phyloP scores from a whole-genome alignment of 2,113 vertebrate genomes.

The Daboia siamensis region DNA sequence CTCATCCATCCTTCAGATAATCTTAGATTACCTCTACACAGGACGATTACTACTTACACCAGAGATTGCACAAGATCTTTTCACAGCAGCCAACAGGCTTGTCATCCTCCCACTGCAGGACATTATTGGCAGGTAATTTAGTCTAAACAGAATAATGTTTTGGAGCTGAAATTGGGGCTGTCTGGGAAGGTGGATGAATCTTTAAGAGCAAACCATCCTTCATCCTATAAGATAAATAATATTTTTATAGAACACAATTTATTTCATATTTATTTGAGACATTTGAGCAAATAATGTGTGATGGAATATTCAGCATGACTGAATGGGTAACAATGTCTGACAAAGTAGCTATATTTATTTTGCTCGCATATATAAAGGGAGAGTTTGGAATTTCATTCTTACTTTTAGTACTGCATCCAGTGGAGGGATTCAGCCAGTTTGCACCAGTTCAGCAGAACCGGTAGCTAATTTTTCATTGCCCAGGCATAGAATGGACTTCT shows the following conservation, averaged over 20 bases:
- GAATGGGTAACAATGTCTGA: background rate
- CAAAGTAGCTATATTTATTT: background rate
- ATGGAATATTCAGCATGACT: background rate
- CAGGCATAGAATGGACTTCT: too few relatives aligned
- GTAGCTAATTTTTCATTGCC: too few relatives aligned
- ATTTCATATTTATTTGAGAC: background rate
- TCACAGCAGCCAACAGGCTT: slow-evolving; percentile 78
- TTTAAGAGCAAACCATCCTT: background rate
- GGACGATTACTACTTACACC: slow-evolving; percentile 73
- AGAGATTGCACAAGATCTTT: slow-evolving; percentile 79
- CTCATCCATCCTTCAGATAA: slow-evolving; percentile 73
- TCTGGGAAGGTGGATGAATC: background rate
- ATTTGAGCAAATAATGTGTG: background rate
- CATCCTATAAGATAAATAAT: background rate
- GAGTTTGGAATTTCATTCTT: background rate
- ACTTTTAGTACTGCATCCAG: background rate
- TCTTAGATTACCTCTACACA: slow-evolving; percentile 79
- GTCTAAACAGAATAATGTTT: background rate
- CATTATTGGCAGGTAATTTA: slow-evolving; percentile 73
- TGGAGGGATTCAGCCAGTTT: too few relatives aligned
- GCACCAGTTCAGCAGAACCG: too few relatives aligned
- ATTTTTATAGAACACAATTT: background rate
- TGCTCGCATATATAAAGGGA: background rate
- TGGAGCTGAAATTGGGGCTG: background rate
- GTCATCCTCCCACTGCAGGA: slow-evolving; percentile 80